Evolutionary conservation across 2,797 vertebrate species (phyloP).

Genomic region (Dicrostonyx torquatus): DNA sequence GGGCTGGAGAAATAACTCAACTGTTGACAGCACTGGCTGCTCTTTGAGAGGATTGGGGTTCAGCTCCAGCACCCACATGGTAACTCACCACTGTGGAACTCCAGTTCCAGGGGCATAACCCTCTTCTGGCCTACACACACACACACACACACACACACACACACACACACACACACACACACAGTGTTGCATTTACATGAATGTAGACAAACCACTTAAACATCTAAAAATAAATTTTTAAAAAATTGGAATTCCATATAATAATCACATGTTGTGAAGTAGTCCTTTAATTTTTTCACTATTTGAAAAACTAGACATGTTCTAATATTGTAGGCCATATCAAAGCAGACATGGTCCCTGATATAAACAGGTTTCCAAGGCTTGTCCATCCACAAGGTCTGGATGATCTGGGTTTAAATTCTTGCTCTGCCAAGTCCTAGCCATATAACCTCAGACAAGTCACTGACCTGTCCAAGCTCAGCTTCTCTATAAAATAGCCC

Average conservation of each 20-base stretch:
- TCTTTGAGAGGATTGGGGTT: neutral
- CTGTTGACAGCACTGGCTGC: neutral
- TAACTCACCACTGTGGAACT: neutral
- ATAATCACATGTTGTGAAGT: neutral
- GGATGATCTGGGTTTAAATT: neutral
- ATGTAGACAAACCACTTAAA: too few relatives aligned
- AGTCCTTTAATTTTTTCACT: neutral
- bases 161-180: neutral
- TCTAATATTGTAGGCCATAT: neutral
- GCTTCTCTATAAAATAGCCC: neutral
- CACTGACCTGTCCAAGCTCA: neutral
- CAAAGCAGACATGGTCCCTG: neutral
- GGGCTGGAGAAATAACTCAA: neutral
- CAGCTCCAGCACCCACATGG: neutral
- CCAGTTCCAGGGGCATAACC: neutral
- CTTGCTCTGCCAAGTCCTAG: neutral
- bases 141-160: neutral
- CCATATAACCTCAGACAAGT: neutral
- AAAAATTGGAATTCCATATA: neutral
- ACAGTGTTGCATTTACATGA: neutral
- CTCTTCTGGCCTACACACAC: too few relatives aligned
- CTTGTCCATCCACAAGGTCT: neutral
- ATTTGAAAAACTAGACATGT: constrained; percentile 1
- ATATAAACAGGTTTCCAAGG: neutral
- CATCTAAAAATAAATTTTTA: neutral